A percentile compares a stretch with the other conserved stretches of the same genome.
These are phyloP conservation scores for Meloidogyne chitwoodi DNA, from an alignment of 1,140 invertebrate species.

Conservation along the genomic window DNA sequence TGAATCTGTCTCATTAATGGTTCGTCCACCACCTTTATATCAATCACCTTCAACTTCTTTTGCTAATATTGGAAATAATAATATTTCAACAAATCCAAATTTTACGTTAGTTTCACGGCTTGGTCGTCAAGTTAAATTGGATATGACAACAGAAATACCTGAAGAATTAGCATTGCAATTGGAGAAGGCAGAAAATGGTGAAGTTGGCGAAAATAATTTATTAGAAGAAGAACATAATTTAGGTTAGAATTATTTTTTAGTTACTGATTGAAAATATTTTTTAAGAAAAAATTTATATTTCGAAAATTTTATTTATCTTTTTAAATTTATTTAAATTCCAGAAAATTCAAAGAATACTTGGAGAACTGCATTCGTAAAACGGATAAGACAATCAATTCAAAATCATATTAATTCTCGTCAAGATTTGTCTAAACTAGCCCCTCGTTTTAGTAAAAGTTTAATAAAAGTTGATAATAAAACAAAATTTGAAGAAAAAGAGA, in stretches of 20 bases:
- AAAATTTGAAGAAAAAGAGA: not conserved
- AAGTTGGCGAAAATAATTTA: not conserved
- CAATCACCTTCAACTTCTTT: not conserved
- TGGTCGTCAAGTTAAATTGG: constrained; percentile 9
- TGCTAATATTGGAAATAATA: constrained; percentile 2
- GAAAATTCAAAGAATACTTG: not conserved
- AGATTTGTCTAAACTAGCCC: not conserved
- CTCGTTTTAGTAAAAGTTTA: not conserved
- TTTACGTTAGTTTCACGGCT: constrained; percentile 13
- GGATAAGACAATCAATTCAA: constrained; percentile 1
- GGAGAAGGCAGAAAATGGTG: not conserved
- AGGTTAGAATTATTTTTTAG: not conserved
- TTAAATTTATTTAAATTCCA: not conserved
- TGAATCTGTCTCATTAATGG: not conserved
- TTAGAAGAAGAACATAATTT: not conserved
- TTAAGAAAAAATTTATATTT: too few species aligned
- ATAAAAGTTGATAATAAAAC: not conserved
- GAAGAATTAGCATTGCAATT: not conserved
- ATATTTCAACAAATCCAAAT: not conserved
- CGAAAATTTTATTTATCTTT: too few species aligned
- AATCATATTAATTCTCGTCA: not conserved
- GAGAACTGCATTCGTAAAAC: constrained; percentile 1
- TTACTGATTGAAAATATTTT: too few species aligned
- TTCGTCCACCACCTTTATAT: not conserved
- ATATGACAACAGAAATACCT: constrained; percentile 1